Base-by-base conservation (phyloP, 2,888 invertebrate genomes). In the Lycaena phlaeas region DNA sequence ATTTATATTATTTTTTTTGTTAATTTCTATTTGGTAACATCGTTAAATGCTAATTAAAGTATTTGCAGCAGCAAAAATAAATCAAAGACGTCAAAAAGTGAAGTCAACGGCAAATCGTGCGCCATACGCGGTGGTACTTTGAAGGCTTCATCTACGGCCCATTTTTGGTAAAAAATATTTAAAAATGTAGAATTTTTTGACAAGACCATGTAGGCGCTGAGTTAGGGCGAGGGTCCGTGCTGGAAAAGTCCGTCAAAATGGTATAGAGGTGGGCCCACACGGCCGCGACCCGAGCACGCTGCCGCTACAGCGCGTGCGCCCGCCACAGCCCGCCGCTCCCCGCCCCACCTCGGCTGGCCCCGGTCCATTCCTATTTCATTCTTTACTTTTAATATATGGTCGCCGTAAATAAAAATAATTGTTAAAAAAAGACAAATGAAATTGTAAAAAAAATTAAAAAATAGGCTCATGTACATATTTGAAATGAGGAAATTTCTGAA, bases 181-280 rank as follows among this genome's bases (percentile, higher is more conserved):
- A 47, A 73, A 72, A 70, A 56, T 63, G 69, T 74, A 41, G 53
- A 57, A 55, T 65, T 79, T 82, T 79, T 81, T 73, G 50, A 47
- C 59, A 59, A 76, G 65, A 52, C 51, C 70, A 46, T 53, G 72
- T 79, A 82, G 82, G 82, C 82, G 82, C 82, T 77, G 71, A 77
- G 72, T 64, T 62, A 52, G 61, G 63, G 68, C 64, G 67, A 56
- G 67, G 71, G 68, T 65, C 68, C 63, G 55, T 57, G 54, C 46
- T 42, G 47, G 65, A 70, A 77, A 76, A 70, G 53, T 60, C 46
- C 53, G 61, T 61, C 60, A 64, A 67, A 72, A 64, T 58, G 70
- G 61, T 50, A 57, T 67, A 55, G 28, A 53, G 67, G 68, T 73
- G 76, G 70, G 76, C 72, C 76, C 74, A 78, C 57, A 65, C 71